These are phyloP conservation scores for Drosophila pseudoananassae DNA, from an alignment of 1,140 invertebrate species.

Conservation along the genomic window DNA sequence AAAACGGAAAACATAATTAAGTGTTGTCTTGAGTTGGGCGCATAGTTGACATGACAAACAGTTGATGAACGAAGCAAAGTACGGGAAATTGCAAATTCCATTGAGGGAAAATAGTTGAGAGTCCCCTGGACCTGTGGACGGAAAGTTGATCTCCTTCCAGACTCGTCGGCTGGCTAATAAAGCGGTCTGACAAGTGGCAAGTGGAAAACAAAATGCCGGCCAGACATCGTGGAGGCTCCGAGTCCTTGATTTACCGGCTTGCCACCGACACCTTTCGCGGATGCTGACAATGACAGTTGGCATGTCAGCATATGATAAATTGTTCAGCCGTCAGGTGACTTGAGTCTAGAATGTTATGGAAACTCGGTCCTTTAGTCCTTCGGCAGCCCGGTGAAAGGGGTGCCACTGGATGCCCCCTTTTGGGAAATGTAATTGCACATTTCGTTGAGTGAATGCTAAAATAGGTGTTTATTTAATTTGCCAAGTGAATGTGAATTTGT, in stretches of 20 bases:
- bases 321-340: constrained; percentile 55
- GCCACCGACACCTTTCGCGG: constrained; percentile 24
- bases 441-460: constrained; percentile 68
- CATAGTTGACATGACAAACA: constrained; percentile 69
- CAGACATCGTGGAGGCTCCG: constrained; percentile 4
- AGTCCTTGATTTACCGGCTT: constrained; percentile 10
- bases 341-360: constrained; percentile 59
- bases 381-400: not conserved
- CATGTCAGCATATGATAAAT: constrained; percentile 75
- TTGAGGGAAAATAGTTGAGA: constrained; percentile 28
- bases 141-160: not conserved
- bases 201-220: constrained; percentile 38
- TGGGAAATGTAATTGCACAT: constrained; percentile 76
- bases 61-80: constrained; percentile 52
- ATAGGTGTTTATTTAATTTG: constrained; percentile 80
- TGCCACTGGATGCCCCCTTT: not conserved
- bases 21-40: constrained; percentile 70
- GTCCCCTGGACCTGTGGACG: constrained; percentile 12
- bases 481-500: constrained; percentile 49
- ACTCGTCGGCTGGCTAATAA: constrained; percentile 45
- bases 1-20: constrained; percentile 70
- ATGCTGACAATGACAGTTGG: constrained; percentile 59
- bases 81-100: constrained; percentile 43
- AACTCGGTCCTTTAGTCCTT: constrained; percentile 32
- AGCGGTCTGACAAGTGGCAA: constrained; percentile 61